These are phyloP conservation scores for Bombus balteatus DNA, from an alignment of 1,140 invertebrate species.

Conservation along the genomic window DNA sequence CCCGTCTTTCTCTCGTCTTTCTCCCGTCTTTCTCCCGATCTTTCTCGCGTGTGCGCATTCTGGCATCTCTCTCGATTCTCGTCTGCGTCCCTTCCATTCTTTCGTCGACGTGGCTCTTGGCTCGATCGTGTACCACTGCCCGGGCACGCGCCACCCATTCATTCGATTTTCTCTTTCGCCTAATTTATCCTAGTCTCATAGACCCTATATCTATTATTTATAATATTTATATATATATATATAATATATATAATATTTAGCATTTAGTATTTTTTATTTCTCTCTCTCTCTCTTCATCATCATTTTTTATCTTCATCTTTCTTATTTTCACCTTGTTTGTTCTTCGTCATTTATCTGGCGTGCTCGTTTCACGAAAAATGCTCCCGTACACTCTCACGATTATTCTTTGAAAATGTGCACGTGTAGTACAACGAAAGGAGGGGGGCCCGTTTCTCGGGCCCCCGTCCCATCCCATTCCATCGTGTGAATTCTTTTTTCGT, in stretches of 20 bases:
- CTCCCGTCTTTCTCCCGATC: not conserved
- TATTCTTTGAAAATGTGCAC: slow-evolving; percentile 58
- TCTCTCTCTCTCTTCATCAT: slow-evolving; percentile 67
- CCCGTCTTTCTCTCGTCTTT: slow-evolving; percentile 7
- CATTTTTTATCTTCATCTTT: slow-evolving; percentile 63
- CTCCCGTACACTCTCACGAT: slow-evolving; percentile 42
- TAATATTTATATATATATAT: slow-evolving; percentile 80
- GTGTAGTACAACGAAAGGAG: slow-evolving; percentile 44
- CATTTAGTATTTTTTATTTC: slow-evolving; percentile 79
- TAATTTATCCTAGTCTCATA: slow-evolving; percentile 82
- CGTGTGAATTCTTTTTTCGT: not conserved
- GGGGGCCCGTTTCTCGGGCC: not conserved
- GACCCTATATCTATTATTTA: slow-evolving; percentile 83
- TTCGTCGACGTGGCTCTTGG: slow-evolving; percentile 39
- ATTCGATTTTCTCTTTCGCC: slow-evolving; percentile 73
- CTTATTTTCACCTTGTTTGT: slow-evolving; percentile 67
- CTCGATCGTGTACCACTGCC: slow-evolving; percentile 49
- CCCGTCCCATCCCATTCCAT: not conserved
- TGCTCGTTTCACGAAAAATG: slow-evolving; percentile 64
- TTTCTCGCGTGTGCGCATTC: slow-evolving; percentile 1
- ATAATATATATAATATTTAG: slow-evolving; percentile 82
- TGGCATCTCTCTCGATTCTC: slow-evolving; percentile 27
- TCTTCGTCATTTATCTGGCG: slow-evolving; percentile 61
- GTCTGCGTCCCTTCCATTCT: slow-evolving; percentile 27
- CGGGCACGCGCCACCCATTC: slow-evolving; percentile 58